Base-by-base conservation (phyloP, 2,113 vertebrate genomes). In the Pseudorectes ferrugineus region DNA sequence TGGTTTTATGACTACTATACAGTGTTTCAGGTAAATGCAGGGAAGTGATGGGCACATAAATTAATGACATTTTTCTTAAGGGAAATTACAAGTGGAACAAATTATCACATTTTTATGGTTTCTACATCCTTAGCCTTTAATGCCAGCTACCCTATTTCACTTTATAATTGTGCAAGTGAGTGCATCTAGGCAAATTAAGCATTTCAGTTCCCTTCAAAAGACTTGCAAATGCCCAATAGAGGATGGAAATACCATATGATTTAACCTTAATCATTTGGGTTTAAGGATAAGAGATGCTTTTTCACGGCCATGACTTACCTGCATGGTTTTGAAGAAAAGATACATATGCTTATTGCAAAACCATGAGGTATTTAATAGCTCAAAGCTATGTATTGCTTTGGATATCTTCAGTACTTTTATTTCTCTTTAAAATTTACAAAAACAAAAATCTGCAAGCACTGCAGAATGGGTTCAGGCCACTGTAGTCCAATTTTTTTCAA, bases 61-160 rank as follows among this genome's bases (percentile, higher is more conserved):
- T 81, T 90, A 7, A 61, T 66, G 48, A 86, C 83, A 78, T 55
- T 31, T 52, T 35, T 61, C 93, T 59, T 75, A 20, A 51, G 55
- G 63, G 67, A 87, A 88, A 79, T 71, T 75, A 75, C 54, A 94
- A 51, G 33, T 87, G 80, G 75, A 82, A 72, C 9, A 82, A 57
- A 31, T 89, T 93, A 68, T 71, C 54, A 57, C 42, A 87, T 86
- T 95, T 97, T 93, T 72, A 20, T 79, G 62, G 77, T 71, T 92
- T 85, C n/a, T 46, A 40, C 28, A 85, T 85, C 26, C 40, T 52
- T 16, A 54, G 42, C 33, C 35, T 83, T 85, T 73, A 87, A 75
- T 42, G 83, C 57, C 40, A 75, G 57, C 59, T 81, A 62, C 55
- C 11, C 51, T 82, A 35, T 81, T 90, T 88, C 40, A 61, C 65